Conservation (phyloP, 2,113 vertebrate species). For the Agelaius phoeniceus region DNA sequence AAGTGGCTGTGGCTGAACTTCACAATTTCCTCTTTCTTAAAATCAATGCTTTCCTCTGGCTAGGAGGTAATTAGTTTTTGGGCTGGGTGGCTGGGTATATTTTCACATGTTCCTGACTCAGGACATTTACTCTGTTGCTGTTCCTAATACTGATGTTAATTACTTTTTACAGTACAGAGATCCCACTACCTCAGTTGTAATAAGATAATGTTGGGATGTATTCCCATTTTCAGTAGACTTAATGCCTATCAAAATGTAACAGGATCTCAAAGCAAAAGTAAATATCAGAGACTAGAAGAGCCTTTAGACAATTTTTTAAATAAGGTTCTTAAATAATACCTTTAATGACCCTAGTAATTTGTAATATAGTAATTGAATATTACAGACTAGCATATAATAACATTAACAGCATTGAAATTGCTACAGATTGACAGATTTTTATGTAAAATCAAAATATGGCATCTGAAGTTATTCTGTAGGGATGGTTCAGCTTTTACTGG, state of each 20-base stretch:
- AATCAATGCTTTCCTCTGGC: neutral
- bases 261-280: neutral
- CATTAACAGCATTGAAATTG: neutral
- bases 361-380: neutral
- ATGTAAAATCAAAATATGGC: neutral
- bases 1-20: neutral
- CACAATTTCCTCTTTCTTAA: neutral
- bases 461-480: neutral
- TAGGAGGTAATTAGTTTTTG: neutral
- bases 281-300: neutral
- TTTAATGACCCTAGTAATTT: neutral
- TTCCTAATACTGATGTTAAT: neutral
- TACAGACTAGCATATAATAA: neutral
- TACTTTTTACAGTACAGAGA: neutral
- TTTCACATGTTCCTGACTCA: neutral
- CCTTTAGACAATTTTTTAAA: neutral
- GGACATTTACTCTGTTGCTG: neutral
- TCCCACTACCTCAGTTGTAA: neutral
- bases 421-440: neutral
- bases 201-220: neutral
- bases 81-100: neutral
- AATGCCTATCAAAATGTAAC: neutral
- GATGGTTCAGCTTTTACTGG: neutral
- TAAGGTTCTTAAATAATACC: neutral
- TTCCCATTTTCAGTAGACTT: neutral